phyloP scores from a whole-genome alignment of 2,888 invertebrate species.

The Drosophila parthenogenetica region DNA sequence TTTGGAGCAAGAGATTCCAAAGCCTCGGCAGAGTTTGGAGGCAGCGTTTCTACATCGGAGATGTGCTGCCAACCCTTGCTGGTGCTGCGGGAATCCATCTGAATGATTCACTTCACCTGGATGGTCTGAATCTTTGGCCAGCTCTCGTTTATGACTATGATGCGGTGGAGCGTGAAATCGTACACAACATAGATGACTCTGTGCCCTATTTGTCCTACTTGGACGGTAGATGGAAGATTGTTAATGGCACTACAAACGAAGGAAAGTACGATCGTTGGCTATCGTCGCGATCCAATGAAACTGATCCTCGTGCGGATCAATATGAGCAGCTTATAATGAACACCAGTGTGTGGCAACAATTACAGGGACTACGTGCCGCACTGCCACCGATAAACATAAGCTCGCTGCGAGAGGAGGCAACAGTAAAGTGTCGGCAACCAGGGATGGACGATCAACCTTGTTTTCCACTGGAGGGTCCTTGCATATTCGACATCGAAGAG shows the following conservation, averaged over 20 bases:
- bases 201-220: conserved; percentile 79
- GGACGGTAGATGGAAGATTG: conserved; percentile 79
- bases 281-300: conserved; percentile 40
- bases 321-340: conserved; percentile 66
- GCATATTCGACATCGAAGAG: conserved; percentile 86
- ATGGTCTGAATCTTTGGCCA: conserved; percentile 90
- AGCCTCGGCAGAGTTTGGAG: conserved; percentile 87
- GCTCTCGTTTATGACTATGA: conserved; percentile 86
- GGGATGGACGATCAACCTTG: conserved; percentile 64
- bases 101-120: conserved; percentile 84
- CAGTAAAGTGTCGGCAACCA: conserved; percentile 58
- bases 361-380: conserved; percentile 38
- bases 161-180: conserved; percentile 87
- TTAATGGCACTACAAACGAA: conserved; percentile 79
- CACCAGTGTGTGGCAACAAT: conserved; percentile 70
- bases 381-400: conserved; percentile 80
- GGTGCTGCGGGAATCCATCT: conserved; percentile 74
- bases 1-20: conserved; percentile 89
- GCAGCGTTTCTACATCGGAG: conserved; percentile 91
- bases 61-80: conserved; percentile 92
- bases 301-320: conserved; percentile 60
- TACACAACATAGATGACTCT: conserved; percentile 90
- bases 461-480: conserved; percentile 80
- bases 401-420: conserved; percentile 62
- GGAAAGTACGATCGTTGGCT: conserved; percentile 75